phyloP scores from a whole-genome alignment of 2,797 vertebrate species.

The Darevskia mixta region DNA sequence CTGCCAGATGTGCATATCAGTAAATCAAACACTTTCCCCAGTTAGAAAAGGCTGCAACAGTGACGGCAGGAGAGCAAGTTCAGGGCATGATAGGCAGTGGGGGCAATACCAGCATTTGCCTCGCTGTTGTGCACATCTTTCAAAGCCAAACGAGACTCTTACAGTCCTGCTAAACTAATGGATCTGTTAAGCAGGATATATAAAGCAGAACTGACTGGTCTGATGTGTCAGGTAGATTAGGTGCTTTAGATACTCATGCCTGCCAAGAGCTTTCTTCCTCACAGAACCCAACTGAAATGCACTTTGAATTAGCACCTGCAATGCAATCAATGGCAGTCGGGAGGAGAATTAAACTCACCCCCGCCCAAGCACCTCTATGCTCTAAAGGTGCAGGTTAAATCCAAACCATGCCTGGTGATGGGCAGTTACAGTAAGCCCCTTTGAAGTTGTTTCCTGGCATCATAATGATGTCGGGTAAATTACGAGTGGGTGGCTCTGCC shows the following conservation, averaged over 20 bases:
- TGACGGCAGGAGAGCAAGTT: background rate
- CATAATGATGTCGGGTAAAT: too few relatives aligned
- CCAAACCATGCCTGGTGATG: too few relatives aligned
- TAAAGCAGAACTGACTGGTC: background rate
- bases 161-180: too few relatives aligned
- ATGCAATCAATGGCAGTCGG: background rate
- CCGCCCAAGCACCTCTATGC: background rate
- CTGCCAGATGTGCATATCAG: background rate
- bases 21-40: background rate
- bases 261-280: background rate
- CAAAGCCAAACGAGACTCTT: too few relatives aligned
- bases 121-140: background rate
- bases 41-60: background rate
- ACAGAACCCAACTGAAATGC: background rate
- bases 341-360: background rate
- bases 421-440: too few relatives aligned
- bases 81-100: background rate
- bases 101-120: background rate
- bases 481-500: too few relatives aligned
- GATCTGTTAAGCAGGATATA: too few relatives aligned
- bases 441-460: too few relatives aligned
- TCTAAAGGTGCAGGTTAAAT: background rate
- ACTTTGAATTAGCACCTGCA: background rate
- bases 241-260: background rate
- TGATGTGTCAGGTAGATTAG: background rate